phyloP scores from a whole-genome alignment of 2,797 vertebrate species.

The Chaetodon trifasciatus region DNA sequence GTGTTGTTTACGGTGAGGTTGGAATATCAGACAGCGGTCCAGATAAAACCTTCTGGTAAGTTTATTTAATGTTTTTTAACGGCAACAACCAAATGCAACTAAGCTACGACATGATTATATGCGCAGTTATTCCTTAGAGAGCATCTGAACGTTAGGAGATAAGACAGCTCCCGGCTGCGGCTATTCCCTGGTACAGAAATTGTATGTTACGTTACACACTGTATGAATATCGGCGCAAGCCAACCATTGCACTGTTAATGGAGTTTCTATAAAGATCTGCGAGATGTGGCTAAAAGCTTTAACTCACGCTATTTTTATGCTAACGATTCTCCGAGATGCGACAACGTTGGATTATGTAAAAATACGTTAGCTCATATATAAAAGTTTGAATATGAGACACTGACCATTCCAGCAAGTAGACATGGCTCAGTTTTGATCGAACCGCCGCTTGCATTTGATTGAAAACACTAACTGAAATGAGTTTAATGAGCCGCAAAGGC shows the following conservation, averaged over 20 bases:
- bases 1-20: constrained; percentile 70
- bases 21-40: background rate
- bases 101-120: accelerated
- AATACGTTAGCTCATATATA: background rate
- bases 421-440: constrained; percentile 21
- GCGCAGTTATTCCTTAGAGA: accelerated
- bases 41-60: constrained; percentile 57
- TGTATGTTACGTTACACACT: constrained; percentile 1
- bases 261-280: background rate
- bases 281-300: background rate
- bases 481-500: accelerated
- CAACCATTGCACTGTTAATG: background rate
- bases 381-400: constrained; percentile 51
- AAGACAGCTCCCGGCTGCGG: constrained; percentile 74
- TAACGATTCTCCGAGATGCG: accelerated
- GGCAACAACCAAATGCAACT: accelerated
- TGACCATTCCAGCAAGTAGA: constrained; percentile 71
- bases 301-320: background rate
- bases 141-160: background rate
- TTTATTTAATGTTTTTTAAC: background rate
- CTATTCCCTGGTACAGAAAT: constrained; percentile 67
- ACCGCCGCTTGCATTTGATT: constrained; percentile 12
- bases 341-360: background rate
- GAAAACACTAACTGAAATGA: background rate
- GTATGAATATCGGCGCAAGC: constrained; percentile 29